Evolutionary conservation across 2,113 vertebrate genomes (phyloP).

Genomic region (Falco punctatus): DNA sequence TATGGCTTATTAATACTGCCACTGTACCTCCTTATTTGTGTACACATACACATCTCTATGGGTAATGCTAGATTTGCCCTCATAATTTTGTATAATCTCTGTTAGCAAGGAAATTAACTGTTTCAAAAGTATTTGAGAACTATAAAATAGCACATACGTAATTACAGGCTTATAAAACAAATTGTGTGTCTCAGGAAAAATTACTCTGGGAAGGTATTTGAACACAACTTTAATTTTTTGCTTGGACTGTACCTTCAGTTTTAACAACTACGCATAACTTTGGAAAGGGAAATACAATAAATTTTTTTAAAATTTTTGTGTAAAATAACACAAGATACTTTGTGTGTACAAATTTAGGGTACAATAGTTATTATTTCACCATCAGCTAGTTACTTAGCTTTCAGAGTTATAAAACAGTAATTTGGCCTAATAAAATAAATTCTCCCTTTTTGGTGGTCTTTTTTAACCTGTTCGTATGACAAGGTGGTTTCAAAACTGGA

Average conservation of each 20-base stretch:
- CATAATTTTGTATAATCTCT: not conserved
- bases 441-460: not conserved
- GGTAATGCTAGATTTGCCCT: not conserved
- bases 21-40: not conserved
- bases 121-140: not conserved
- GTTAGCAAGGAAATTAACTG: not conserved
- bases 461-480: not conserved
- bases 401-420: not conserved
- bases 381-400: not conserved
- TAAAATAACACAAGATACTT: not conserved
- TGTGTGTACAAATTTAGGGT: not conserved
- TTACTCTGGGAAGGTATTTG: not conserved
- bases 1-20: not conserved
- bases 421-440: not conserved
- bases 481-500: not conserved
- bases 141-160: not conserved
- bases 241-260: not conserved
- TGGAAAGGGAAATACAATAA: not conserved
- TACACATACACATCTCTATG: not conserved
- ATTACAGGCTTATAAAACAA: not conserved
- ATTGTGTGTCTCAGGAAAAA: not conserved
- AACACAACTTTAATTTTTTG: not conserved
- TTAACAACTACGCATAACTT: not conserved
- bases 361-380: not conserved
- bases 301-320: not conserved